Base-by-base conservation (phyloP, 2,113 vertebrate genomes). In the Solenodon paradoxus region DNA sequence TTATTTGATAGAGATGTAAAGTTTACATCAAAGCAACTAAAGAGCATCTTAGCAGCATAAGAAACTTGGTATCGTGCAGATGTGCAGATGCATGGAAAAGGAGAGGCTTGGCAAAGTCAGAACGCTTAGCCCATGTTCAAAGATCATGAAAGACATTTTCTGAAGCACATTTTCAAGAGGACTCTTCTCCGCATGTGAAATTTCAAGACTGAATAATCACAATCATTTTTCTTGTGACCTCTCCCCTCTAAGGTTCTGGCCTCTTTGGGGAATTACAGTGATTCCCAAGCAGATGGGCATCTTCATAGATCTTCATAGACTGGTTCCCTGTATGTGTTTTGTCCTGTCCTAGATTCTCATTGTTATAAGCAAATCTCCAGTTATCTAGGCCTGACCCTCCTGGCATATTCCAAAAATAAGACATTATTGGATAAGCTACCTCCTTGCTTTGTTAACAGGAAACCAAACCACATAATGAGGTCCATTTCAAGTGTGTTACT, bases 11-110 rank as follows among this genome's bases (percentile, higher is more conserved):
- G 8, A 32, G 53, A 49, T 55, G 40, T 15, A 40, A 57, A 66
- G 3, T 30, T 16, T 40, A 32, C 28, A 11, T 32, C n/a, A 9
- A 4, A 1, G 1, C 6, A 10, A 13, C 30, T 61, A 5, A 6
- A 28, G 11, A 19, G 9, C 12, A 0, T n/a, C 26, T 40, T 26
- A 15, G 13, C 8, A 28, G 40, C 49, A 49, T 35, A 22, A 40
- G 17, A 57, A 26, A 13, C 2, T 26, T 20, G 55, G 26, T 22
- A 8, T 40, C 2, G 4, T n/a, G 42, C 53, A 53, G 16, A 63
- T 3, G 17, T 35, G 16, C 24, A 30, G 22, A 28, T 57, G 26
- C 30, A 10, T 13, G 40, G 64, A 20, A 69, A 30, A 38, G 35
- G 38, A 22, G 0, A 35, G 7, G 1, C 69, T 45, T 2, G 1